These are phyloP conservation scores for Stenotaenia linearis DNA, from an alignment of 2,888 invertebrate genomes.

Conservation along the genomic window DNA sequence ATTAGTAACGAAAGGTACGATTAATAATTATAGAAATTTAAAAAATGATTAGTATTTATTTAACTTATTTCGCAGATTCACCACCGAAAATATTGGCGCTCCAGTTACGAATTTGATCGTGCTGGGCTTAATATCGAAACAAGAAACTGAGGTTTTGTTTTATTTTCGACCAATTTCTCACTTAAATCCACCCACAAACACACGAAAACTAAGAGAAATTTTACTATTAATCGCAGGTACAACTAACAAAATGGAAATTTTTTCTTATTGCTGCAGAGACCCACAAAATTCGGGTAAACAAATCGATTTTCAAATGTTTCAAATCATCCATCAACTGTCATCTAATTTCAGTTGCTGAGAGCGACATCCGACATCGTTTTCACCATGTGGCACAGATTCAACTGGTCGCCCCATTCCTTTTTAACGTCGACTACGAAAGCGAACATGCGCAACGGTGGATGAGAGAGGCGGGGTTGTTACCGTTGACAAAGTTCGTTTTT, in stretches of 20 bases:
- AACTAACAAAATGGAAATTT: neutral
- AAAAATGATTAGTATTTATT: no score
- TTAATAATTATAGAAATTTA: no score
- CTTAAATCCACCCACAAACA: no score
- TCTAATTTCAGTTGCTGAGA: neutral
- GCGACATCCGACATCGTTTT: neutral
- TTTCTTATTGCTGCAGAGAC: neutral
- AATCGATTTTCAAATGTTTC: neutral
- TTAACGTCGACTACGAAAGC: neutral
- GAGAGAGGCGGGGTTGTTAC: neutral
- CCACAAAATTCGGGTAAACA: neutral
- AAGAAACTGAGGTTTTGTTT: neutral
- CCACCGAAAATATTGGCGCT: no score
- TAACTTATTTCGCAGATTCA: no score
- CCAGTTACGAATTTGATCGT: neutral
- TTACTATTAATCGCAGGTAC: neutral
- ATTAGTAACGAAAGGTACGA: no score
- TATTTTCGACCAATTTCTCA: no score
- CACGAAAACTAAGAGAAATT: no score
- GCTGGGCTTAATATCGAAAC: no score
- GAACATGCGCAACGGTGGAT: neutral
- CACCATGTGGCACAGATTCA: neutral
- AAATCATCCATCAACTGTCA: neutral
- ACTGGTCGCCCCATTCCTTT: neutral
- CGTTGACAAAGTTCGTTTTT: neutral